Base-by-base conservation (phyloP, 2,888 invertebrate species). In the Oeneis ivallda region DNA sequence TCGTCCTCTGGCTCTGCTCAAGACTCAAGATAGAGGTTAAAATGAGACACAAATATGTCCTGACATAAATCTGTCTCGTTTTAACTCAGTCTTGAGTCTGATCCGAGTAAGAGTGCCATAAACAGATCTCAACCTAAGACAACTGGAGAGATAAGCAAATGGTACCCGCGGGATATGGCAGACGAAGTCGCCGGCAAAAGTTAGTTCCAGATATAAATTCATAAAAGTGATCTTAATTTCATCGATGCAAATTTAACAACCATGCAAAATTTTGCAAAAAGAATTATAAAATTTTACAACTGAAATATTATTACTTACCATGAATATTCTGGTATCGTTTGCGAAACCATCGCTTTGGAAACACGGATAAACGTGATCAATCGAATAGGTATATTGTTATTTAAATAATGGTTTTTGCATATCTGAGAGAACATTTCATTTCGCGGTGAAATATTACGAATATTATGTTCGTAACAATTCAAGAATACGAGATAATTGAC, bases 291-390 rank as follows among this genome's bases (percentile, higher is more conserved):
- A 64, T 57, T 63, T 37, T 49, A 50, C 50, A 63, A 41, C 39
- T 63, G 15, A 56, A 58, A 41, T n/a, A 17, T 43, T 57, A n/a
- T n/a, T n/a, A n/a, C n/a, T n/a, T n/a, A 57, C 43, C 17, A 49
- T 37, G 26, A 37, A 37, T 19, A 49, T 10, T 37, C 47, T 19
- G 39, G 9, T 49, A 15, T 34, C 56, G 54, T 49, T 62, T 47
- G 39, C 47, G 39, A 11, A 56, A 37, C 37, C 63, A 49, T 61
- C 41, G 50, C 41, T 61, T n/a, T 41, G 61, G 61, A 61, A 61
- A 52, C 61, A 52, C 32, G 50, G 52, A 61, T 61, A 61, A 61
- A 50, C 39, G 61, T 61, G 41, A 52, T 61, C 61, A 50, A 41
- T 61, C 15, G 50, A 52, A 61, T 61, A 37, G 3, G 9, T 37